Conservation (phyloP, 2,113 vertebrate species). For the Pteronura brasiliensis region DNA sequence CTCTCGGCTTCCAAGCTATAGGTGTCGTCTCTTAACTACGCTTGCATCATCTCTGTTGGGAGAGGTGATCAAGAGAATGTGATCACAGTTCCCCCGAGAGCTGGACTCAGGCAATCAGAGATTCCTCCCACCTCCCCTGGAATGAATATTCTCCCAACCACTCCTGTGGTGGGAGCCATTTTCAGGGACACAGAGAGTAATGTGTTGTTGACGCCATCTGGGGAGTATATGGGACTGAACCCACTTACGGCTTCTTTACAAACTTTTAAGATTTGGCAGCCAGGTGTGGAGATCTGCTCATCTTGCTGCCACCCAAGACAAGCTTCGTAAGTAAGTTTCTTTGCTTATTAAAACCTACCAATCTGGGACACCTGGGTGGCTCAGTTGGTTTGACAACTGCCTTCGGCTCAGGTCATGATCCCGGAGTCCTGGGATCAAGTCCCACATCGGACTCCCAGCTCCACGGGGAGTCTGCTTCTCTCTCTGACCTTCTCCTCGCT, state of each 20-base stretch:
- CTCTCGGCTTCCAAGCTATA: background rate
- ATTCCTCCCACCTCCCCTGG: background rate
- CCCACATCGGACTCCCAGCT: no score
- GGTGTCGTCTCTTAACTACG: background rate
- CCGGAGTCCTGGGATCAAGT: no score
- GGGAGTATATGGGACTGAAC: background rate
- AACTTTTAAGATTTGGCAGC: background rate
- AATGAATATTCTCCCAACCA: background rate
- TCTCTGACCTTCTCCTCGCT: no score
- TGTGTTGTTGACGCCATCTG: background rate
- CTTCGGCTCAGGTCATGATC: no score
- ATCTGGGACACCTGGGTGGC: no score
- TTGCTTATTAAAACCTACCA: background rate
- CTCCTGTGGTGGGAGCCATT: background rate
- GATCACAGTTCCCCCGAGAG: background rate
- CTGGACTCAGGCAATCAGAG: background rate
- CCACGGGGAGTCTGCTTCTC: no score
- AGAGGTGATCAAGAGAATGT: background rate
- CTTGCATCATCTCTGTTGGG: background rate
- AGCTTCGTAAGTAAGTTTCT: background rate
- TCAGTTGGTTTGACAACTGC: no score
- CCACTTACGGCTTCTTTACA: background rate
- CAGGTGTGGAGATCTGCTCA: background rate
- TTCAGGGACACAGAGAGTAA: background rate
- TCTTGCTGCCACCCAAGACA: background rate